A percentile compares a stretch with the other conserved stretches of the same genome.
phyloP scores from a whole-genome alignment of 2,888 invertebrate species.

The Parnassius orleans region DNA sequence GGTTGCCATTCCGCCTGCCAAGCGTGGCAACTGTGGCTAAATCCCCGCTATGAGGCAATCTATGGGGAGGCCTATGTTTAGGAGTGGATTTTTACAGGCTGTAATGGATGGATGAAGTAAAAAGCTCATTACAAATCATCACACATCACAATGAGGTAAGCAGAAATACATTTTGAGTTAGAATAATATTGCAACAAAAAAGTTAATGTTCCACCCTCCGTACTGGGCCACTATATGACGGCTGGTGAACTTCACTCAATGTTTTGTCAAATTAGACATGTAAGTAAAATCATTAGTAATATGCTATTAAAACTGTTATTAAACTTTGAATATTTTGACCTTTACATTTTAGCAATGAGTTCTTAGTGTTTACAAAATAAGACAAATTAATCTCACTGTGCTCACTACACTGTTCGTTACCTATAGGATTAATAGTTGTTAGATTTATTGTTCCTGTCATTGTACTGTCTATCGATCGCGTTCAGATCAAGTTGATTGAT shows the following conservation, averaged over 20 bases:
- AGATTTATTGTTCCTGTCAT: constrained; percentile 31
- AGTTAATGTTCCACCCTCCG: too few relatives aligned
- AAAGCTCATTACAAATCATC: too few relatives aligned
- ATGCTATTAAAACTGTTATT: background rate
- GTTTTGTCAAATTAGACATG: background rate
- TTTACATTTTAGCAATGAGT: constrained; percentile 1
- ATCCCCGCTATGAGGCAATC: too few relatives aligned
- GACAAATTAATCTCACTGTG: constrained; percentile 31
- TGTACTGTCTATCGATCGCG: constrained; percentile 29
- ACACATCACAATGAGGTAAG: too few relatives aligned
- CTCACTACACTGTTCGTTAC: constrained; percentile 14
- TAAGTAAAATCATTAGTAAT: background rate
- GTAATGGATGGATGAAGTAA: too few relatives aligned
- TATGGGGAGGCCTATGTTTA: too few relatives aligned
- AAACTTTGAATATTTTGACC: background rate
- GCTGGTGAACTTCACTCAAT: background rate
- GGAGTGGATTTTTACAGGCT: too few relatives aligned
- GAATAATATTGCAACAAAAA: too few relatives aligned
- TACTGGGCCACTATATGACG: too few relatives aligned
- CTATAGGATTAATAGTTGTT: constrained; percentile 25
- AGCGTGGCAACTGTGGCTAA: too few relatives aligned
- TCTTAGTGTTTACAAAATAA: constrained; percentile 2
- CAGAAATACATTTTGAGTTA: too few relatives aligned
- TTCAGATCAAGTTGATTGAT: constrained; percentile 22
- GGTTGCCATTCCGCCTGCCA: too few relatives aligned